Base-by-base conservation (phyloP, 2,797 vertebrate species). In the Peromyscus melanophrys region DNA sequence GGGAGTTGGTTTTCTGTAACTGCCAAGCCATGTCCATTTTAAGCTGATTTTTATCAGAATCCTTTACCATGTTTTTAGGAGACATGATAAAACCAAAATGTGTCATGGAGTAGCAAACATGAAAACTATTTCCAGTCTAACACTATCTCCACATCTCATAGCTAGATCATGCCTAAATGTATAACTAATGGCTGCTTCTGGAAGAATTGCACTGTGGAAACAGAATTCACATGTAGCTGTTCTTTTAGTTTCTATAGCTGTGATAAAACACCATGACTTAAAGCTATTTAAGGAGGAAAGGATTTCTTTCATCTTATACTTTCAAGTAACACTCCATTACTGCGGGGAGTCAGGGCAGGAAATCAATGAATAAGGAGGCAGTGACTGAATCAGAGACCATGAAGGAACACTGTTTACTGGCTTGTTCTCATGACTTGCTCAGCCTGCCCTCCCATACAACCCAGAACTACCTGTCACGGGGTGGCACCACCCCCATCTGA, bases 91-190 rank as follows among this genome's bases (percentile, higher is more conserved):
- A 78, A 21, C 37, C n/a, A 52, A 94, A 55, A 65, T 27, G 27
- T 49, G 29, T 85, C 17, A 65, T 27, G 89, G 52, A 34, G 31
- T 71, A 80, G 52, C 6, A 11, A n/a, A 71, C 83, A 78, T 25
- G 6, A 43, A 52, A 71, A 25, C 11, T 27, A 80, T 37, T 84
- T 78, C 17, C 25, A 73, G 23, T 65, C 10, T 61, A 49, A 75
- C n/a, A 34, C 4, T 91, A 59, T 95, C 57, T 91, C 59, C 19
- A 93, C 95, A 84, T n/a, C 13, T 90, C 27, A 89, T 43, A 37
- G 85, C 63, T 89, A 57, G 63, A 77, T 29, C 14, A 77, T 69
- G 8, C 12, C n/a, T 81, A 76, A 93, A 40, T 91, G 61, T 49
- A 17, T 34, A 65, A 78, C 23, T 71, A 86, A 52, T 73, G 49